Evolutionary conservation across 2,888 invertebrate genomes (phyloP).

Genomic region (Dryadula phaetusa): DNA sequence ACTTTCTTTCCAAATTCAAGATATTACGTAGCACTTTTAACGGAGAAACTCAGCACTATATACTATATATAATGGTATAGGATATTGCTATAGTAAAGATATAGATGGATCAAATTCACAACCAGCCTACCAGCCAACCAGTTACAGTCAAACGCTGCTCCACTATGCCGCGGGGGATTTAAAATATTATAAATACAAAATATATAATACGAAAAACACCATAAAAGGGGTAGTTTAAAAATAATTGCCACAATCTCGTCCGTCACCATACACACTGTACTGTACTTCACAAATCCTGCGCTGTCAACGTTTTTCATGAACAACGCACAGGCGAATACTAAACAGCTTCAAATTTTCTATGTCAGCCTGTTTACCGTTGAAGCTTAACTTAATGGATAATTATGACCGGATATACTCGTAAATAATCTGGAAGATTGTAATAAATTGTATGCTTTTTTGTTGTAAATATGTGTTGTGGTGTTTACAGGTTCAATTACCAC

Average conservation of each 20-base stretch:
- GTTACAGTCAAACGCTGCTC: no score
- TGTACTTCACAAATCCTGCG: conserved; percentile 38
- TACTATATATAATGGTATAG: no score
- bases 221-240: conserved; percentile 18
- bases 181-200: background rate
- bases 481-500: no score
- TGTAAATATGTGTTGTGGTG: no score
- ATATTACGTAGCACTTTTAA: no score
- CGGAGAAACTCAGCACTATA: no score
- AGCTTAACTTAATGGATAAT: background rate
- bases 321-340: conserved; percentile 43
- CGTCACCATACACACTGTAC: conserved; percentile 32
- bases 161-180: no score
- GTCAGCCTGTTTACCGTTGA: conserved; percentile 29
- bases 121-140: no score
- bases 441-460: no score
- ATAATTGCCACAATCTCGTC: conserved; percentile 34
- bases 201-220: background rate
- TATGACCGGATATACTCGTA: background rate
- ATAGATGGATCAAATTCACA: no score
- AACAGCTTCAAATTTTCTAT: conserved; percentile 44
- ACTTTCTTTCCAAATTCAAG: no score
- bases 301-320: conserved; percentile 45
- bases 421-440: background rate
- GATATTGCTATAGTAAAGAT: no score